phyloP scores from a whole-genome alignment of 1,140 invertebrate species.

The Solen grandis region DNA sequence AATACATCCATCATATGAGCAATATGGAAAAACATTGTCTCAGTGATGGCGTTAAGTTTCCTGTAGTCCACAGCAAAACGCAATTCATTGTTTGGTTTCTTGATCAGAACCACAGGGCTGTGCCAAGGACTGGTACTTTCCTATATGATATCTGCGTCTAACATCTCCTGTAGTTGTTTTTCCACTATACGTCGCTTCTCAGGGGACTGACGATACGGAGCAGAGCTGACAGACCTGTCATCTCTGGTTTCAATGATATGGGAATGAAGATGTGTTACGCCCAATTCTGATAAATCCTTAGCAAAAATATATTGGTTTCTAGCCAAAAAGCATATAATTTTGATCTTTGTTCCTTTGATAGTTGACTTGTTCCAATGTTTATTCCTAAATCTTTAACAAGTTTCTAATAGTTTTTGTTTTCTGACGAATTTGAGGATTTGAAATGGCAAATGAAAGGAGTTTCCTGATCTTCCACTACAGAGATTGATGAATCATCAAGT shows the following conservation, averaged over 20 bases:
- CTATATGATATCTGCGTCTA: constrained; percentile 55
- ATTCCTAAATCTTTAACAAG: constrained; percentile 21
- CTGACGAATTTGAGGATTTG: background rate
- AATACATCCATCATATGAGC: constrained; percentile 58
- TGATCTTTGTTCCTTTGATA: constrained; percentile 13
- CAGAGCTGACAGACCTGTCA: constrained; percentile 30
- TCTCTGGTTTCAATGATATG: constrained; percentile 52
- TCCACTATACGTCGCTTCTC: background rate
- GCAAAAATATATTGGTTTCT: constrained; percentile 52
- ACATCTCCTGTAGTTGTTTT: constrained; percentile 51
- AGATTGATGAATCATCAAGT: background rate
- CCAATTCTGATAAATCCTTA: constrained; percentile 55
- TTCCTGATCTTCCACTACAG: background rate
- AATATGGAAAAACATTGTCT: constrained; percentile 45
- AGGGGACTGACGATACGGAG: constrained; percentile 39
- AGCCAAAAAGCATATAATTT: constrained; percentile 26
- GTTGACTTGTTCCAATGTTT: background rate
- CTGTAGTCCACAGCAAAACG: constrained; percentile 59
- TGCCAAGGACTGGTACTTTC: constrained; percentile 37
- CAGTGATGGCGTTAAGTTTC: constrained; percentile 53
- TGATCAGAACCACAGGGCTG: constrained; percentile 57
- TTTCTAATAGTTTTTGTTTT: background rate
- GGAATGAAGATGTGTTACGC: constrained; percentile 1
- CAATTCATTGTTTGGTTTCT: constrained; percentile 56
- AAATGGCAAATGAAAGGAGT: background rate